Conservation (phyloP, 2,888 invertebrate species). For the Macrosiphum euphorbiae region DNA sequence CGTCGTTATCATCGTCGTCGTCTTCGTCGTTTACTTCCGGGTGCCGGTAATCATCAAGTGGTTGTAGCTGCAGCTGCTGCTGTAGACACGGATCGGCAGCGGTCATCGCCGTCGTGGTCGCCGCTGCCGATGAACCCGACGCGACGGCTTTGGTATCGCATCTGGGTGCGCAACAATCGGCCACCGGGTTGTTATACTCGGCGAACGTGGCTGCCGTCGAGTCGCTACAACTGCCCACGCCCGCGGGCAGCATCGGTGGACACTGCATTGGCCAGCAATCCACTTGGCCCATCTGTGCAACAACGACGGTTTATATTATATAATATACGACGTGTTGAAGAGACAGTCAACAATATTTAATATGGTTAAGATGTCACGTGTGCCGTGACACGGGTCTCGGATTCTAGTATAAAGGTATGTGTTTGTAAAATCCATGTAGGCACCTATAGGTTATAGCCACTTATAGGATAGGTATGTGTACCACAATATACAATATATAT, state of each 20-base stretch:
- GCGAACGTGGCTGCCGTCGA: not conserved
- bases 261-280: conserved; percentile 92
- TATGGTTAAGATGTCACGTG: not conserved
- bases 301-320: not conserved
- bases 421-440: not conserved
- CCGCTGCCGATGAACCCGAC: not conserved
- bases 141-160: conserved; percentile 1
- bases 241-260: conserved; percentile 78
- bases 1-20: not conserved
- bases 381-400: not conserved
- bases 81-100: conserved; percentile 9
- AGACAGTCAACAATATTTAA: not conserved
- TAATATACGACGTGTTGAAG: not conserved
- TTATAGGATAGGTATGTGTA: not conserved
- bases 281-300: conserved; percentile 80
- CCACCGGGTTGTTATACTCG: conserved; percentile 8
- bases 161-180: conserved; percentile 51
- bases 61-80: not conserved
- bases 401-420: not conserved
- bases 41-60: not conserved
- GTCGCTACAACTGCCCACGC: conserved; percentile 71
- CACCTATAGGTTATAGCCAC: not conserved
- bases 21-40: not conserved
- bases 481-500: too few relatives aligned
- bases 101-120: conserved; percentile 10